Base-by-base conservation (phyloP, 2,797 vertebrate species). In the Rhabdophis nuchalis region DNA sequence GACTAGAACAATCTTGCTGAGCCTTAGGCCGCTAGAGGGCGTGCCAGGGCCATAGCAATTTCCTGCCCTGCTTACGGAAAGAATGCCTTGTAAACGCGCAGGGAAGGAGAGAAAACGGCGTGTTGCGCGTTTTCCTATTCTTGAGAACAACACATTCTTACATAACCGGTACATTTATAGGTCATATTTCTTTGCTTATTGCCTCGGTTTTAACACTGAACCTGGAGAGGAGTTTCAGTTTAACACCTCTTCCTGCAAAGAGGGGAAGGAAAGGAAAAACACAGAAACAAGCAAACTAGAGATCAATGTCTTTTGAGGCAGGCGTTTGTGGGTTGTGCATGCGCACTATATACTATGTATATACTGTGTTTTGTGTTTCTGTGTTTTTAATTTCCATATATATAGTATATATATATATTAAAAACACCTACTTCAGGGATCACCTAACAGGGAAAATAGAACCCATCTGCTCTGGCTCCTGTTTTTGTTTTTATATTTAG, bases 11-110 rank as follows among this genome's bases (percentile, higher is more conserved):
- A 77, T 61, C 7, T 89, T 87, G 92, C 89, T 94, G 91, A 27
- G 23, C 87, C 18, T 64, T 0, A 85, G 36, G 41, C 88, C 96
- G 91, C 96, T 92, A 96, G 97, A 96, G 97, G 95, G 96, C 91
- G 96, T 92, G 93, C 95, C 23, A 94, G 94, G 89, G 96, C 94
- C 68, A 94, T 86, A 93, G 90, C 85, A 82, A 11, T 46, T 64
- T 88, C 85, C 58, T 36, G 46, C 1, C 0, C 91, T 87, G 64
- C 72, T 82, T 90, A n/a, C 12, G 18, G 29, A 68, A 1, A 61
- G 58, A 86, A 6, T 60, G 36, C 53, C 27, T 3, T 64, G 0
- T 41, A 16, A 27, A 1, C 0, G 18, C 11, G 64, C 46, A 1
- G 16, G 0, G 1, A 23, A 54, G 32, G 54, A 68, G 2, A 4